These are phyloP conservation scores for Callithrix jacchus DNA, from an alignment of 2,113 vertebrate genomes.

Conservation along the genomic window DNA sequence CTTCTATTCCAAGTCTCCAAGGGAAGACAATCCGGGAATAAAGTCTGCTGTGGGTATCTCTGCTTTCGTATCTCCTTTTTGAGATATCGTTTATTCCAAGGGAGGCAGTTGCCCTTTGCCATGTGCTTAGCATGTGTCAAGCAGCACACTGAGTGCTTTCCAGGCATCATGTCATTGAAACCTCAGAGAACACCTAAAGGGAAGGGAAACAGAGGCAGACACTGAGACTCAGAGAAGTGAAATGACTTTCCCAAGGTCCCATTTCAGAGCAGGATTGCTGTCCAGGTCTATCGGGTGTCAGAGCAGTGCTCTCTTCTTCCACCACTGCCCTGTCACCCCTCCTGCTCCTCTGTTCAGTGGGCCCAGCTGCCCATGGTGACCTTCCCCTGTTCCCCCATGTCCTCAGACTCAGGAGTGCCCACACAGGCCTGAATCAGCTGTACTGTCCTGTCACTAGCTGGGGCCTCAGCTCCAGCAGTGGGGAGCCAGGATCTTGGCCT, in stretches of 20 bases:
- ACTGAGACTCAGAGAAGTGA: not conserved
- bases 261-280: not conserved
- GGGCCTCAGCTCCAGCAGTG: not conserved
- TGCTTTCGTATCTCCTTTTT: not conserved
- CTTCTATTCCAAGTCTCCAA: not conserved
- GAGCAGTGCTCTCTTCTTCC: not conserved
- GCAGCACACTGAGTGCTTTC: not conserved
- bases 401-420: not conserved
- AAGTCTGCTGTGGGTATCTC: not conserved
- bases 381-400: not conserved
- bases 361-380: not conserved
- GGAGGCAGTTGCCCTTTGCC: not conserved
- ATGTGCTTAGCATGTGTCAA: not conserved
- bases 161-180: not conserved
- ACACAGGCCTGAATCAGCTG: not conserved
- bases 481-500: not conserved
- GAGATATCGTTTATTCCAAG: not conserved
- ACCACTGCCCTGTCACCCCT: not conserved
- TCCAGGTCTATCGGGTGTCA: not conserved
- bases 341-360: not conserved
- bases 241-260: conserved; percentile 1
- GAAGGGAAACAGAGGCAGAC: not conserved
- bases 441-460: not conserved
- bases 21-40: conserved; percentile 3
- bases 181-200: not conserved